Evolutionary conservation across 2,888 invertebrate genomes (phyloP), one percentile per base, ranked within the genome.

Genomic region (Tipula unca): DNA sequence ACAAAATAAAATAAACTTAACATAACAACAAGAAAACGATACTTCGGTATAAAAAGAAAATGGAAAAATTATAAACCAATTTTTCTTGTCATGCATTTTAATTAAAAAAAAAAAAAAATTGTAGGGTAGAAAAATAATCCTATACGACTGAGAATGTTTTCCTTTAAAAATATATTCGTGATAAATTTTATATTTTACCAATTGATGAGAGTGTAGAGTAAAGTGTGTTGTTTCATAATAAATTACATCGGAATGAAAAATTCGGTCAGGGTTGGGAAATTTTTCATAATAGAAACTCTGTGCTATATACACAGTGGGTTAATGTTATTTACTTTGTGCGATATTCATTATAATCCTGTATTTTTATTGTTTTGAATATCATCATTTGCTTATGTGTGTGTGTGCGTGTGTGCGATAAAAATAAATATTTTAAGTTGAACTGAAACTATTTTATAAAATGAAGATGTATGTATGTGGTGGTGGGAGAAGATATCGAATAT

Each of bases 81-180:
- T 69, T 69, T 69, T 69, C 69, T 69, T 69, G 69, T 69, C 69
- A 69, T 69, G 69, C 69, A 69, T 69, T 69, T 69, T 69, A 69
- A 69, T 69, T 69, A 69, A 69, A 69, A 69, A 69, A 10, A 25
- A 69, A 69, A 69, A 48, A 69, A 8, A 25, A 10, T 25, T 69
- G 10, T 69, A 10, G 69, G 69, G 69, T 69, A 25, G 69, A 69
- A 69, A 69, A 69, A 69, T 69, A 69, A 69, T 69, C 69, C 69
- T 69, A 20, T 69, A 25, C 48, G 25, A 3, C 25, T 69, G 8
- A 69, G 10, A 69, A 25, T 69, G 69, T 69, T 25, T 25, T 69
- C 10, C 25, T 25, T 69, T 20, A 48, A 48, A 39, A n/a, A 17
- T 17, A 48, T n/a, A 25, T 54, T 54, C 48, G 48, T 54, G 48